These are phyloP conservation scores for Micrastur ruficollis DNA, from an alignment of 2,797 vertebrate genomes.

Conservation along the genomic window DNA sequence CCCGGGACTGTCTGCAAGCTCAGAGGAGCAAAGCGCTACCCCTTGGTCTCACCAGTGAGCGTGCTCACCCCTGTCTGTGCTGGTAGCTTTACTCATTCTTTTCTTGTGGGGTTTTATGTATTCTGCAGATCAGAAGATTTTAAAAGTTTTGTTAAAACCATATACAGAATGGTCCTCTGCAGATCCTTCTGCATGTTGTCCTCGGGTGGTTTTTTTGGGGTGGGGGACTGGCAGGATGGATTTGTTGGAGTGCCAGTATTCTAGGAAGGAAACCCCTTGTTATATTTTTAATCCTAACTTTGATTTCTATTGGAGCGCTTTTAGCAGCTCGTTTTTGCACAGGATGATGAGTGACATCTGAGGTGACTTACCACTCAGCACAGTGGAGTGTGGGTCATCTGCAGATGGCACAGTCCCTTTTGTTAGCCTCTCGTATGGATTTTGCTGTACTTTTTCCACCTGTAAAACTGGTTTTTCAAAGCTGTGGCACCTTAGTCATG, in stretches of 20 bases:
- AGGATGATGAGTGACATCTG: background rate
- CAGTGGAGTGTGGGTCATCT: background rate
- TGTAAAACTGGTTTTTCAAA: background rate
- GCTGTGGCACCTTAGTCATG: background rate
- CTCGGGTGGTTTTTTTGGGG: background rate
- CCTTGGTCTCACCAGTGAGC: background rate
- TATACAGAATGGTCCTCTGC: background rate
- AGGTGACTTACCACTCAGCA: background rate
- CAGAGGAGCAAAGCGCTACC: background rate
- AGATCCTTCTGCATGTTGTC: conserved; percentile 9
- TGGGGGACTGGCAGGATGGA: background rate
- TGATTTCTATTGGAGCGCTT: background rate
- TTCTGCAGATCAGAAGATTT: conserved; percentile 24
- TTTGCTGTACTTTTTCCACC: background rate
- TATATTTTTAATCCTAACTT: conserved; percentile 6
- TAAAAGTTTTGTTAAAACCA: conserved; percentile 30
- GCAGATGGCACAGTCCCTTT: background rate
- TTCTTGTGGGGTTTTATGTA: background rate
- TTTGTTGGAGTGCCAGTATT: conserved; percentile 22
- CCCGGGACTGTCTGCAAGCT: background rate
- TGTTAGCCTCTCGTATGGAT: background rate
- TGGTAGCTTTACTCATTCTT: background rate
- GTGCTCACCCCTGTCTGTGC: background rate
- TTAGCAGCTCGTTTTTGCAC: background rate
- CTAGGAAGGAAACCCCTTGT: conserved; percentile 8